Conservation (phyloP, 2,113 vertebrate genomes). For the Microtus richardsoni region DNA sequence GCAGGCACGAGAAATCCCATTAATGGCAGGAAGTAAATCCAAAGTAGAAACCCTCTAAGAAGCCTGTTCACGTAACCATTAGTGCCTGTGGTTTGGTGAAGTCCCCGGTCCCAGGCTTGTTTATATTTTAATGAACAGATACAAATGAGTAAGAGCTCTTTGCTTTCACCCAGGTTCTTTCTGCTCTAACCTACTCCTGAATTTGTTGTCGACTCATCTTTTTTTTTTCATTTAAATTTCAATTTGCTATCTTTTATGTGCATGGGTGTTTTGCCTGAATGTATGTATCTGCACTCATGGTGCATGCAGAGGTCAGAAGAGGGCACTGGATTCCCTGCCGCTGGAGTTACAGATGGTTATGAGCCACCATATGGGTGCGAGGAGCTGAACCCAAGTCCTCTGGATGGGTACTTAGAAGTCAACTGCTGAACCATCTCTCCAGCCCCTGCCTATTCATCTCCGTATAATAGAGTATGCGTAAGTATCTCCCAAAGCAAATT, state of each 20-base stretch:
- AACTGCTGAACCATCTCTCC: background rate
- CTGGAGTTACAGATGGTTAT: background rate
- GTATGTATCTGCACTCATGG: background rate
- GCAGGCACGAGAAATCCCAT: conserved; percentile 4
- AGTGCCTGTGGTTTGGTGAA: background rate
- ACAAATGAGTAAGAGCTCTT: conserved; percentile 1
- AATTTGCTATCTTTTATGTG: background rate
- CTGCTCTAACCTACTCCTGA: background rate
- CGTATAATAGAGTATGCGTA: background rate
- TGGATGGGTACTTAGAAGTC: background rate
- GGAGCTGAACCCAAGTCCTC: background rate
- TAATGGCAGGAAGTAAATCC: conserved; percentile 23
- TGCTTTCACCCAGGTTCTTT: background rate
- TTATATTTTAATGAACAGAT: background rate
- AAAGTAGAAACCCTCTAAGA: conserved; percentile 31
- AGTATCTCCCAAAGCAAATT: conserved; percentile 18
- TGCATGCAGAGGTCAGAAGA: background rate
- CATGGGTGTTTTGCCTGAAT: background rate
- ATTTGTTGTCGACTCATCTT: background rate
- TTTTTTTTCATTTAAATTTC: background rate
- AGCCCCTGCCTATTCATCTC: background rate
- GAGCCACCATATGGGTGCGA: background rate
- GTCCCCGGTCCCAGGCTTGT: background rate
- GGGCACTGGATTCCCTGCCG: background rate
- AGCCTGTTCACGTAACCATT: background rate